Base-by-base conservation (phyloP, 2,797 vertebrate species). In the Vireo griseus region DNA sequence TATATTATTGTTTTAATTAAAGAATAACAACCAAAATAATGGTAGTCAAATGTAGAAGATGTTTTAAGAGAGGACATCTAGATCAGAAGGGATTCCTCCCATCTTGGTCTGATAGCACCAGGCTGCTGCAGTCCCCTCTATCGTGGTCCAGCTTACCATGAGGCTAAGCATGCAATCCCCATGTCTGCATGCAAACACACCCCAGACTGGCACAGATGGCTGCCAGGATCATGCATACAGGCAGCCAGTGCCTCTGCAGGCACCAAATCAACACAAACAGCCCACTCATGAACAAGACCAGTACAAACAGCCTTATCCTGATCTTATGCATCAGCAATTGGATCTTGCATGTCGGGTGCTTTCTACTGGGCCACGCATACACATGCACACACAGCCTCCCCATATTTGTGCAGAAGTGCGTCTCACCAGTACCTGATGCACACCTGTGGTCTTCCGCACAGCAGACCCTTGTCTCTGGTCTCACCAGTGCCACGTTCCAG, bases 121-220 rank as follows among this genome's bases (percentile, higher is more conserved):
- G 45, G 33, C 24, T 58, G 26, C 66, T 90, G 57, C 48, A 15
- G 13, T 75, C 48, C 18, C 20, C 28, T 1, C 3, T 62, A 16
- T 9, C 3, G 5, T 25, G 33, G 15, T 58, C 31, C 45, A 47
- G 33, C 22, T 63, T 26, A 8, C 37, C 13, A 3, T 14, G 51
- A 40, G 22, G 18, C 63, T 76, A 37, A 88, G 28, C 33, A 2
- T 13, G 15, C 17, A 25, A 1, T 51, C 20, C 8, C 21, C 13
- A 2, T 5, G 20, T 7, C 19, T 20, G 17, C 47, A 35, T 1
- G 3, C 12, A 48, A 0, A 2, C 21, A 50, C 0, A 0, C 37
- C 61, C 31, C 1, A 1, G 24, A 39, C 11, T 47, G 62, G 21
- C 16, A 51, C 8, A 16, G 13, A 16, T 42, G 39, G 17, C 14